These are phyloP conservation scores for Antedon mediterranea DNA, from an alignment of 53 echinoderm and acorn worm species.

Conservation along the genomic window DNA sequence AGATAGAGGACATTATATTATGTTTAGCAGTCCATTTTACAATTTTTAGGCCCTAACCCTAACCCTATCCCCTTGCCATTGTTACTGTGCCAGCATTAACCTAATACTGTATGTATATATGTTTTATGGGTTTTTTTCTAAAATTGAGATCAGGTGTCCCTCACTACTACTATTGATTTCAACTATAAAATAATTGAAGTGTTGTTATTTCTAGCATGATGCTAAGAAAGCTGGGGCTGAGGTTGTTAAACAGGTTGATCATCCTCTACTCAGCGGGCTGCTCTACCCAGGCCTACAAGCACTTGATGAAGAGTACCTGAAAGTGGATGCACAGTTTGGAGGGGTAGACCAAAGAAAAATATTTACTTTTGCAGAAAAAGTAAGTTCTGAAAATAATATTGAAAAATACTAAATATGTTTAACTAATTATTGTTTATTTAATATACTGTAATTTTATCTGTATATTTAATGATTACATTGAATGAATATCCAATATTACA, in stretches of 20 bases:
- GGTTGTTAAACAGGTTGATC: constrained; percentile 89
- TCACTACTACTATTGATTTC: too few relatives aligned
- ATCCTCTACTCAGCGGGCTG: constrained; percentile 77
- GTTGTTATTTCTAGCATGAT: constrained; percentile 39
- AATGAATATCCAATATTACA: too few relatives aligned
- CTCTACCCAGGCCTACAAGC: constrained; percentile 94
- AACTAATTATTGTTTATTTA: background rate
- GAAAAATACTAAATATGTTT: background rate
- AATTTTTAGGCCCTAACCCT: too few relatives aligned
- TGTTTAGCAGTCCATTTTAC: too few relatives aligned
- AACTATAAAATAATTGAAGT: too few relatives aligned
- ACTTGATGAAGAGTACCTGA: constrained; percentile 89
- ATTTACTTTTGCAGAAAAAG: constrained; percentile 95
- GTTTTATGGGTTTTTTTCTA: too few relatives aligned
- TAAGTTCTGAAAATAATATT: background rate
- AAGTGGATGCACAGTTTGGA: constrained; percentile 87
- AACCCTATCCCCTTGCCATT: too few relatives aligned
- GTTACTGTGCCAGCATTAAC: too few relatives aligned
- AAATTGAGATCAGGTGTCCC: too few relatives aligned
- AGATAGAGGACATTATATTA: too few relatives aligned
- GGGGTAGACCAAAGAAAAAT: constrained; percentile 96
- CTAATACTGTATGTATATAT: too few relatives aligned
- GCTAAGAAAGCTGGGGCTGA: constrained; percentile 93
- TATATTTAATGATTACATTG: too few relatives aligned
- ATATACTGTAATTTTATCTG: background rate